Percentiles rank a stretch among this genome's conserved stretches.
Evolutionary conservation across 2,888 invertebrate species (phyloP).

Genomic region (Drosophila picticornis): DNA sequence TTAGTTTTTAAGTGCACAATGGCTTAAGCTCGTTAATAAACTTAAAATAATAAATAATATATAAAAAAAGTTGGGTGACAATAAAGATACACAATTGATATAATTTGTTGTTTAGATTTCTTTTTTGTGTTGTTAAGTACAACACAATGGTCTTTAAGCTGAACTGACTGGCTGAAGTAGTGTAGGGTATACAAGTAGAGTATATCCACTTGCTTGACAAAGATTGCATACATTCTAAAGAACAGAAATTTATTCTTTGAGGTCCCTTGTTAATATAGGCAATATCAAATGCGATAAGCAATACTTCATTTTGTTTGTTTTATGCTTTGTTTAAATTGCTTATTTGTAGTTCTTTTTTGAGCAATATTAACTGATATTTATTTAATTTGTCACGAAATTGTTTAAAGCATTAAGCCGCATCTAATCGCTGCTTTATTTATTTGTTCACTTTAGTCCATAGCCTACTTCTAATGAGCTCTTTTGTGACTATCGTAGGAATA

Average conservation of each 20-base stretch:
- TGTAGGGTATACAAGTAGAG: not conserved
- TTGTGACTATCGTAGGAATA: not conserved
- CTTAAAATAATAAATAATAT: not conserved
- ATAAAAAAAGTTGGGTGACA: constrained; percentile 15
- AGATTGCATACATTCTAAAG: not conserved
- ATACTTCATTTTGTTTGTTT: not conserved
- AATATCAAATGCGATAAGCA: not conserved
- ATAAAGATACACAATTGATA: constrained; percentile 16
- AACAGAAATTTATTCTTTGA: not conserved
- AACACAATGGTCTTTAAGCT: not conserved
- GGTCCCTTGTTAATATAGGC: not conserved
- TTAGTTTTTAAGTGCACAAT: constrained; percentile 47
- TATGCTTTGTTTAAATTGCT: not conserved
- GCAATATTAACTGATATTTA: not conserved
- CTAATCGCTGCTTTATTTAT: accelerated
- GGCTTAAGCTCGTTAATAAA: constrained; percentile 24
- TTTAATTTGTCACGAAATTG: not conserved
- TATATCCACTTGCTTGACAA: not conserved
- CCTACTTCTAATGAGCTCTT: not conserved
- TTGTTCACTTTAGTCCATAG: not conserved
- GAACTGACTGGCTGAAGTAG: not conserved
- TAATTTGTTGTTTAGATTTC: not conserved
- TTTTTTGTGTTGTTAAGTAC: not conserved
- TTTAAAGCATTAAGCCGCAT: not conserved
- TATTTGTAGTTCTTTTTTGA: not conserved